phyloP scores from a whole-genome alignment of 2,888 invertebrate genomes.

The Dolomedes plantarius region DNA sequence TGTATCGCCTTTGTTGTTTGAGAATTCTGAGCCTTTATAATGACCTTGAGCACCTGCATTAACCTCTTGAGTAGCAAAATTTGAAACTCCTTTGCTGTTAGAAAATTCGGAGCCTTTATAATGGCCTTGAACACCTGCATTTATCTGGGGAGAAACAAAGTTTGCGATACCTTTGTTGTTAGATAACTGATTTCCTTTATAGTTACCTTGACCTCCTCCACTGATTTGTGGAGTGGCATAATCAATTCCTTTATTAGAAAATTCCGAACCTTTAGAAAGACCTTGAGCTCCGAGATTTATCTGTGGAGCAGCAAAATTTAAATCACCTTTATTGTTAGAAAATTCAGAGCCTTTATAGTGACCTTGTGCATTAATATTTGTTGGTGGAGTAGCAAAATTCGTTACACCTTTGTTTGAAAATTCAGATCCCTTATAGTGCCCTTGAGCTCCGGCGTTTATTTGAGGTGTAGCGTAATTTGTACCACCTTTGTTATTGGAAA shows the following conservation, averaged over 20 bases:
- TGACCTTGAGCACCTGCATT: not conserved
- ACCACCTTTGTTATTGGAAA: not conserved
- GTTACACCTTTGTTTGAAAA: not conserved
- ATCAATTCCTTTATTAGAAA: not conserved
- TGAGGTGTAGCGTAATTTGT: not conserved
- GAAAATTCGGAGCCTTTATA: not conserved
- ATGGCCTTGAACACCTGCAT: not conserved
- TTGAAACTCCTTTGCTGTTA: not conserved
- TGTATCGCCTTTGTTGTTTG: not conserved
- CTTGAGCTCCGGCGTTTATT: not conserved
- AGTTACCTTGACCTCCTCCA: not conserved
- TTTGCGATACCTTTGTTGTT: not conserved
- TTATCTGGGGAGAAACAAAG: not conserved
- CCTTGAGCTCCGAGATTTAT: not conserved
- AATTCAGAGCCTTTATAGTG: constrained; percentile 12
- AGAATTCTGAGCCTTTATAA: constrained; percentile 8
- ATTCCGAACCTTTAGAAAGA: not conserved
- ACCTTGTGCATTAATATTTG: not conserved
- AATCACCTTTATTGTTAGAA: not conserved
- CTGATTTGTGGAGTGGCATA: not conserved
- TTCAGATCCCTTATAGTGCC: not conserved
- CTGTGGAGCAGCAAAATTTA: not conserved
- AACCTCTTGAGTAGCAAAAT: not conserved
- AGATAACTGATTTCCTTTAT: not conserved
- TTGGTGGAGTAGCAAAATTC: not conserved